A percentile compares a stretch with the other conserved stretches of the same genome.
These are phyloP conservation scores for Hydrotaea diabolus DNA, from an alignment of 2,888 invertebrate genomes.

Conservation along the genomic window DNA sequence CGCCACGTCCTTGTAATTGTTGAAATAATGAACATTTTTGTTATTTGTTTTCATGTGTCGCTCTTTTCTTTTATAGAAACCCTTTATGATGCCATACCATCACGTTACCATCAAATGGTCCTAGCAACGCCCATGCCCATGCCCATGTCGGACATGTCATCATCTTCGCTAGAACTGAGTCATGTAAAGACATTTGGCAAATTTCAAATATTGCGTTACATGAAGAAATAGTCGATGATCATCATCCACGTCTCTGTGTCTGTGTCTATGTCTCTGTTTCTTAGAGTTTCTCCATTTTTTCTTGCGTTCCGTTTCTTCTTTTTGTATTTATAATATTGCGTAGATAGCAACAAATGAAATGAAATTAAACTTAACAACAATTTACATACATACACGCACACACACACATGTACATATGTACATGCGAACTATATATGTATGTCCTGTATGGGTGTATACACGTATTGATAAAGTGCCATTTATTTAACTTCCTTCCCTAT, in stretches of 20 bases:
- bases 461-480: too few relatives aligned
- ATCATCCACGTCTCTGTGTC: slow-evolving; percentile 8
- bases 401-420: background rate
- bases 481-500: too few relatives aligned
- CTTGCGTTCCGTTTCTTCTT: background rate
- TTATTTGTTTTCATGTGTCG: slow-evolving; percentile 48
- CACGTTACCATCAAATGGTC: slow-evolving; percentile 64
- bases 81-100: slow-evolving; percentile 66
- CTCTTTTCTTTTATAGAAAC: slow-evolving; percentile 55
- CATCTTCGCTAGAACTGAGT: slow-evolving; percentile 64
- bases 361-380: slow-evolving; percentile 18
- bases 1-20: slow-evolving; percentile 24
- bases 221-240: slow-evolving; percentile 57
- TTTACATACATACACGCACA: background rate
- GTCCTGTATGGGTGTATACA: too few relatives aligned
- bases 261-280: background rate
- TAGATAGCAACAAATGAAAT: slow-evolving; percentile 43
- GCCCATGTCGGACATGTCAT: slow-evolving; percentile 58
- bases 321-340: slow-evolving; percentile 17
- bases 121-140: slow-evolving; percentile 56
- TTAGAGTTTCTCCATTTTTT: background rate
- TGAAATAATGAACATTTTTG: slow-evolving; percentile 28
- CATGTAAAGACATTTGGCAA: slow-evolving; percentile 60
- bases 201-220: slow-evolving; percentile 63
- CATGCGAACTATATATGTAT: background rate